Conservation (phyloP, 2,888 invertebrate genomes). For the Cephus rjabovi region DNA sequence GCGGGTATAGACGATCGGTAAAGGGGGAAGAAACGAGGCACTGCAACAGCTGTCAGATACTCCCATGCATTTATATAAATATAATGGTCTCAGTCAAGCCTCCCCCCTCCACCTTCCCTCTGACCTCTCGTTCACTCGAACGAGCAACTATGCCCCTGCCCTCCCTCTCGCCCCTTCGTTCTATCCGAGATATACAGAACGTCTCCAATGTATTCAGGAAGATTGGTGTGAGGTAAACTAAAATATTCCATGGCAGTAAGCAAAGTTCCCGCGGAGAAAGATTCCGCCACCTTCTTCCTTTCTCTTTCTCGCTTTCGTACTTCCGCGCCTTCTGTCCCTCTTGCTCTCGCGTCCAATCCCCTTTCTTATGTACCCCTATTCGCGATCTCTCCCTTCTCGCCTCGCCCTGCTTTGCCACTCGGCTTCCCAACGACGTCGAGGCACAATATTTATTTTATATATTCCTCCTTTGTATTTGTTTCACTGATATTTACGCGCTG, state of each 20-base stretch:
- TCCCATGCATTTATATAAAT: slow-evolving; percentile 50
- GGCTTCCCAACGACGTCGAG: background rate
- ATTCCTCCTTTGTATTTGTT: background rate
- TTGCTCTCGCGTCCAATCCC: background rate
- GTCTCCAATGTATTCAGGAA: slow-evolving; percentile 25
- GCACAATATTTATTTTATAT: slow-evolving; percentile 4
- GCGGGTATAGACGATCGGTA: no score
- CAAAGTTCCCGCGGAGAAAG: slow-evolving; percentile 27
- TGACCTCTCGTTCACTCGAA: slow-evolving; percentile 19
- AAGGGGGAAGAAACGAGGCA: slow-evolving; percentile 25
- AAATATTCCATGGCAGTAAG: slow-evolving; percentile 35
- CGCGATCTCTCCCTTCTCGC: background rate
- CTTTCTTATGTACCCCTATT: background rate
- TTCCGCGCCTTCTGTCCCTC: background rate
- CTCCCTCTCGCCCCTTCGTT: background rate
- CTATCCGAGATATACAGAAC: slow-evolving; percentile 10
- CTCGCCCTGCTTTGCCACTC: no score
- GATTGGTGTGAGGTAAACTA: slow-evolving; percentile 29
- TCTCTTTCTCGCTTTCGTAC: background rate
- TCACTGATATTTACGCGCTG: background rate
- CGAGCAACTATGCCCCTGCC: slow-evolving; percentile 11
- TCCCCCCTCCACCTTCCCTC: slow-evolving; percentile 3
- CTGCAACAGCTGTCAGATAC: slow-evolving; percentile 48
- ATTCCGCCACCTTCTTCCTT: slow-evolving; percentile 10
- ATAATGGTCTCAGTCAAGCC: slow-evolving; percentile 36